Evolutionary conservation across 2,888 invertebrate species (phyloP), one percentile per base, ranked within the genome.

Genomic region (Cantharis flavilabris): DNA sequence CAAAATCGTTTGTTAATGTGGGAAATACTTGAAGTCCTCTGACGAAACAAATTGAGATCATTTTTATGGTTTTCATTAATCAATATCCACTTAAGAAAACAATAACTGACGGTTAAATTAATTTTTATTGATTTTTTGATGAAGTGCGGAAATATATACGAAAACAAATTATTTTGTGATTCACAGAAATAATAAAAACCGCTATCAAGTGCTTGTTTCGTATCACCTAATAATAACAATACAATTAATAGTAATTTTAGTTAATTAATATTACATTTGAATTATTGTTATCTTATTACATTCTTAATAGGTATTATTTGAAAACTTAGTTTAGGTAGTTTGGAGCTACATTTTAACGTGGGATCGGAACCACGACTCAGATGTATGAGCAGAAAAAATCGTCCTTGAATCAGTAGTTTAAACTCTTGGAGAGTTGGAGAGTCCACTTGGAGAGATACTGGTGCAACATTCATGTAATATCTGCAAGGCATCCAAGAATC

Each of bases 1-100:
- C 75, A 73, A 63, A 64, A 71, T 75, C 70, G 75, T 75, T 75
- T 75, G 71, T 71, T 75, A 75, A 75, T 73, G 73, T 73, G 69
- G 30, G 69, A 30, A 28, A 63, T 63, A 69, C 70, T 70, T 73
- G 69, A 73, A 63, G 73, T 23, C 64, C 20, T 67, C 67, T 72
- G 65, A 72, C 65, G 49, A 49, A 67, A 67, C 65, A 67, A 23
- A 67, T 67, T 67, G 26, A n/a, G 26, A 26, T 67, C 20, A 67
- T 67, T 23, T 67, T 64, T 64, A 67, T 67, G 26, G 65, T n/a
- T 67, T 67, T 67, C 49, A 67, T 67, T 67, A 26, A 67, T 23
- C 20, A 67, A 67, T 67, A 67, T 67, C 26, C 65, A 26, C 26
- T 67, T 67, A 67, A n/a, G 20, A 67, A 23, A 67, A 67, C 65